These are phyloP conservation scores for Cranoglanis bouderius DNA, from an alignment of 2,113 vertebrate genomes.

Conservation along the genomic window DNA sequence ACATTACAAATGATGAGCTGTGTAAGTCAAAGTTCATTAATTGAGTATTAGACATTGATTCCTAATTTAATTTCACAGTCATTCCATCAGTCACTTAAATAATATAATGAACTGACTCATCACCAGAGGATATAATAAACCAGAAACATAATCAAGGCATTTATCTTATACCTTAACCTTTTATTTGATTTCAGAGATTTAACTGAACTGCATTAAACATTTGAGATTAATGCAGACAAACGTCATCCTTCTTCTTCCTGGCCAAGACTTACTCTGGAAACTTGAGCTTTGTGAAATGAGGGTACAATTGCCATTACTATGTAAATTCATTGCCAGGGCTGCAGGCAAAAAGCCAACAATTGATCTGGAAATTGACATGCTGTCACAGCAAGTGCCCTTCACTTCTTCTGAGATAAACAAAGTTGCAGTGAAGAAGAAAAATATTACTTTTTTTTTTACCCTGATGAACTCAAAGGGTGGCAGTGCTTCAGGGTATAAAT, in stretches of 20 bases:
- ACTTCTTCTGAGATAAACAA: constrained; percentile 54
- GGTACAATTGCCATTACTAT: constrained; percentile 74
- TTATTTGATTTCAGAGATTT: constrained; percentile 19
- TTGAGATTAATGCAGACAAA: constrained; percentile 2
- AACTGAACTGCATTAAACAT: constrained; percentile 6
- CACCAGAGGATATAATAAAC: background rate
- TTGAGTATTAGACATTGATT: background rate
- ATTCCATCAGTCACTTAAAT: background rate
- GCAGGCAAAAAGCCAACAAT: constrained; percentile 71
- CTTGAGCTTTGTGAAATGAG: constrained; percentile 57
- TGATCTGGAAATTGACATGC: constrained; percentile 76
- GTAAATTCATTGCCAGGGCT: constrained; percentile 74
- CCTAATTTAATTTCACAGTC: constrained; percentile 4
- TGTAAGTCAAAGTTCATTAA: background rate
- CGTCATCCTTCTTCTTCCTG: constrained; percentile 48
- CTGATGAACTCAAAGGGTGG: constrained; percentile 15
- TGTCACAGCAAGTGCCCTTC: constrained; percentile 67
- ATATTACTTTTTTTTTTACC: constrained; percentile 23
- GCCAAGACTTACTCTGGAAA: constrained; percentile 45
- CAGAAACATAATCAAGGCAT: background rate
- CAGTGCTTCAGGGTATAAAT: constrained; percentile 23
- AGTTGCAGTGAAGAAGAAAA: constrained; percentile 41
- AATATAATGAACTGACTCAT: background rate
- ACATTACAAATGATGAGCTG: background rate
- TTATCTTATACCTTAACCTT: background rate